These are phyloP conservation scores for Crotalus horridus DNA, from an alignment of 2,113 vertebrate species.

Conservation along the genomic window DNA sequence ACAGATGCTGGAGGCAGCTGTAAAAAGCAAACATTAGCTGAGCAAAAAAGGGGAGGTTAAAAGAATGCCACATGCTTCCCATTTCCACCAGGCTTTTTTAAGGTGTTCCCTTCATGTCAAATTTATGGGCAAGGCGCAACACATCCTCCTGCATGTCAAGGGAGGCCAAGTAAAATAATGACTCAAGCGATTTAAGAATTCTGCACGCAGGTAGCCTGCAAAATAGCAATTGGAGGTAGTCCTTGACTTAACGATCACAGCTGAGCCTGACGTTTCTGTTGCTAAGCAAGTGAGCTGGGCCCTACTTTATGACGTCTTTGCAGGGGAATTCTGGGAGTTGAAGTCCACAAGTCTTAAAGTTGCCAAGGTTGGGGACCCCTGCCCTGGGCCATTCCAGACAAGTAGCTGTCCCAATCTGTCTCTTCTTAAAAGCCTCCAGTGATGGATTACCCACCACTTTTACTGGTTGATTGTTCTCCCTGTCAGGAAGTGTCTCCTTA, in stretches of 20 bases:
- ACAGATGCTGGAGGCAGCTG: slow-evolving; percentile 17
- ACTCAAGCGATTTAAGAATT: background rate
- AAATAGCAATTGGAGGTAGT: background rate
- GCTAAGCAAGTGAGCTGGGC: background rate
- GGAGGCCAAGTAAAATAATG: background rate
- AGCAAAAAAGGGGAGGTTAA: background rate
- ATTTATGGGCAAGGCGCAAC: background rate
- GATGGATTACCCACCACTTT: no score
- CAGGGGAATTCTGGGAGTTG: no score
- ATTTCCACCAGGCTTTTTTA: background rate
- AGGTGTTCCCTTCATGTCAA: slow-evolving; percentile 1
- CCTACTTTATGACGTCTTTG: background rate
- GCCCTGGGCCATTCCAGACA: no score
- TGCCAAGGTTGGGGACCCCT: no score
- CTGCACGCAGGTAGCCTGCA: background rate
- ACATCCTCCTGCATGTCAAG: background rate
- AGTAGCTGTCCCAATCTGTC: no score
- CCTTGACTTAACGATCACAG: background rate
- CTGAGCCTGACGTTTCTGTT: background rate
- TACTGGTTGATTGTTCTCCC: no score
- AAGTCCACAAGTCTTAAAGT: no score
- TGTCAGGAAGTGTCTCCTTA: no score
- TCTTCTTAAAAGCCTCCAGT: no score
- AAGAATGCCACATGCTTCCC: background rate
- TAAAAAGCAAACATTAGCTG: slow-evolving; percentile 3